A percentile compares a stretch with the other conserved stretches of the same genome.
phyloP scores from a whole-genome alignment of 2,888 invertebrate species.

The Drosophila leonis region DNA sequence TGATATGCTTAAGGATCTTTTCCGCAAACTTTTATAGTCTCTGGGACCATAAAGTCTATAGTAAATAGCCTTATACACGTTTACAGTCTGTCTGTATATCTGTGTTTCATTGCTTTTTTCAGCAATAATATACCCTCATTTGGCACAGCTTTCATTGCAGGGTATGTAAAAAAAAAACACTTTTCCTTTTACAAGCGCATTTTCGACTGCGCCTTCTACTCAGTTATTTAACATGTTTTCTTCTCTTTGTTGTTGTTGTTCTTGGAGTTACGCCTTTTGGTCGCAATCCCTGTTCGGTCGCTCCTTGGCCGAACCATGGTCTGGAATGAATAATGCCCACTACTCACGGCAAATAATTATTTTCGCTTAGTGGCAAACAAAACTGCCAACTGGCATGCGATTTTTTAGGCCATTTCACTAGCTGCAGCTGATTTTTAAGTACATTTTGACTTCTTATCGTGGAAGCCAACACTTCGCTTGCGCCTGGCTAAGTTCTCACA shows the following conservation, averaged over 20 bases:
- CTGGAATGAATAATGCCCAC: conserved; percentile 80
- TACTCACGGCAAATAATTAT: conserved; percentile 84
- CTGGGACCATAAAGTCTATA: too few relatives aligned
- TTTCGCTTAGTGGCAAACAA: conserved; percentile 61
- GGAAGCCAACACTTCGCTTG: conserved; percentile 29
- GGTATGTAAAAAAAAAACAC: conserved; percentile 47
- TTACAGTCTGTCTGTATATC: too few relatives aligned
- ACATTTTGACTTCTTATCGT: conserved; percentile 35
- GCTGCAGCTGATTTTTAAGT: conserved; percentile 34
- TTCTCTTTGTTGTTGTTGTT: conserved; percentile 22
- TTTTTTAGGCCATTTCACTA: conserved; percentile 64
- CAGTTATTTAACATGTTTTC: conserved; percentile 69
- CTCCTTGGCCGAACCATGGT: background rate
- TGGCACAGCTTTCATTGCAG: background rate
- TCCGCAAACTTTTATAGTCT: too few relatives aligned
- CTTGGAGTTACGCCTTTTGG: conserved; percentile 31
- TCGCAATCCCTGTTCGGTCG: background rate
- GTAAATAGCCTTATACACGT: too few relatives aligned
- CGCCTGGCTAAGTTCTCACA: conserved; percentile 9
- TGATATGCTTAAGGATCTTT: too few relatives aligned
- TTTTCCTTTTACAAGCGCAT: conserved; percentile 67
- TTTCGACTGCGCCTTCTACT: conserved; percentile 51
- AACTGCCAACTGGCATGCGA: conserved; percentile 74
- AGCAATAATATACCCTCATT: too few relatives aligned
- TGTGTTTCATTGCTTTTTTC: too few relatives aligned